Evolutionary conservation across 1,140 invertebrate genomes (phyloP).

Genomic region (Cotesia typhae): DNA sequence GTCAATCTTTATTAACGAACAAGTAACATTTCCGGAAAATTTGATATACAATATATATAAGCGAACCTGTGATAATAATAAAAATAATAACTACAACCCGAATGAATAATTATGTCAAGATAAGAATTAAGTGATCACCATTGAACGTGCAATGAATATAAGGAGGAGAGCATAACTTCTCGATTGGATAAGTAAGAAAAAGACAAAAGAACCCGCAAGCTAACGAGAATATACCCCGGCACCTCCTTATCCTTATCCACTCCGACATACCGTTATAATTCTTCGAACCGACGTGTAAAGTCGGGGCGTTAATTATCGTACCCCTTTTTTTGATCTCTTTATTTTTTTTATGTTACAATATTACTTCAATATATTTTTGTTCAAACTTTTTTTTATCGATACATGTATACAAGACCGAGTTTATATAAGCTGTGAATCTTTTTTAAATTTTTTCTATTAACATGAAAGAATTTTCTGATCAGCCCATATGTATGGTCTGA

Average conservation of each 20-base stretch:
- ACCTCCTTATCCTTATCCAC: conserved; percentile 34
- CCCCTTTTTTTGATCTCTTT: conserved; percentile 21
- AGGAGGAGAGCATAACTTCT: background rate
- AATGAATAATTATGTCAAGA: too few species aligned
- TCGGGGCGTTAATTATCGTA: conserved; percentile 37
- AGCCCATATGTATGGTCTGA: too few species aligned
- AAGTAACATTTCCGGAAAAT: too few species aligned
- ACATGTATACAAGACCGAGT: too few species aligned
- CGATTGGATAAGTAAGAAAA: background rate
- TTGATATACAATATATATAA: too few species aligned
- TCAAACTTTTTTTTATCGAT: background rate
- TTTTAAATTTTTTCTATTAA: too few species aligned
- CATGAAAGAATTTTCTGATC: too few species aligned
- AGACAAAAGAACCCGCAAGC: conserved; percentile 31
- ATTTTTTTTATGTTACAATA: conserved; percentile 7
- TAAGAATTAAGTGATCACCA: conserved; percentile 7
- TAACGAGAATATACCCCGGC: conserved; percentile 33
- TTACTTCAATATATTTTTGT: background rate
- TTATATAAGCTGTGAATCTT: too few species aligned
- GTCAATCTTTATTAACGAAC: too few species aligned
- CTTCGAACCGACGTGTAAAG: conserved; percentile 28
- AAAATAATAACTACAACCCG: too few species aligned
- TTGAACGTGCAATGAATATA: background rate
- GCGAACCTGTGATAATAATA: too few species aligned
- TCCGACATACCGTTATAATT: conserved; percentile 36